Evolutionary conservation across 30 jellyfish, hydroid and myxozoan genomes (phyloP), one percentile per base, ranked within the genome.

Genomic region (Aurelia aurita complex sp. Pacific): DNA sequence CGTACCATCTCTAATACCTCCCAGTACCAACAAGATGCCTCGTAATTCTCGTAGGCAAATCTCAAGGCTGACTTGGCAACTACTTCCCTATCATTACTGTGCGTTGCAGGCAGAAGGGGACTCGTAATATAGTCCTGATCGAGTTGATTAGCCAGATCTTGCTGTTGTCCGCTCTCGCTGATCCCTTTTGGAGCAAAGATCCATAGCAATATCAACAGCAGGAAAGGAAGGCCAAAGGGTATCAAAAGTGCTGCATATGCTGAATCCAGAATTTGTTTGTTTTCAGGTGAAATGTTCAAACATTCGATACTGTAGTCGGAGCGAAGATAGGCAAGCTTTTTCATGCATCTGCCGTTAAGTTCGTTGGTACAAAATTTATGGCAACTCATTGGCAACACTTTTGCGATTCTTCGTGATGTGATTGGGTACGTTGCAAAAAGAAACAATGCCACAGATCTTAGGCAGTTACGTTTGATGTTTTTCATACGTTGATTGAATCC

Each of bases 381-480:
- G 46, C 94, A 84, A 65, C 73, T 34, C 8, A 66, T 32, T 23
- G 94, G 94, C 54, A 84, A 64, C 19, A 84, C 50, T 65, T 19
- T 60, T 11, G 75, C 13, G 74, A 84, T 74, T 73, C 64, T 60
- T 59, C 67, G 19, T 64, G 94, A 73, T n/a, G 94, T 73, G 61
- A 84, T 29, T 9, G 94, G 87, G 29, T 84, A 84, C 34, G 94
- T 84, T 17, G 78, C 75, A 64, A 84, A 84, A 23, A 84, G 74
- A 67, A 84, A 81, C 74, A 81, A 36, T 38, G 90, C 78, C 8
- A 18, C 69, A 34, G 50, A 15, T 52, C 69, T 67, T 36, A 81
- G 16, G 68, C 74, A 55, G 32, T 38, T 75, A 8, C 36, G 36
- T 16, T 42, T 33, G 60, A 57, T 36, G 10, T n/a, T 33, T 9